These are phyloP conservation scores for Cryptosula pallasiana DNA, from an alignment of 2,888 invertebrate species.

Conservation along the genomic window DNA sequence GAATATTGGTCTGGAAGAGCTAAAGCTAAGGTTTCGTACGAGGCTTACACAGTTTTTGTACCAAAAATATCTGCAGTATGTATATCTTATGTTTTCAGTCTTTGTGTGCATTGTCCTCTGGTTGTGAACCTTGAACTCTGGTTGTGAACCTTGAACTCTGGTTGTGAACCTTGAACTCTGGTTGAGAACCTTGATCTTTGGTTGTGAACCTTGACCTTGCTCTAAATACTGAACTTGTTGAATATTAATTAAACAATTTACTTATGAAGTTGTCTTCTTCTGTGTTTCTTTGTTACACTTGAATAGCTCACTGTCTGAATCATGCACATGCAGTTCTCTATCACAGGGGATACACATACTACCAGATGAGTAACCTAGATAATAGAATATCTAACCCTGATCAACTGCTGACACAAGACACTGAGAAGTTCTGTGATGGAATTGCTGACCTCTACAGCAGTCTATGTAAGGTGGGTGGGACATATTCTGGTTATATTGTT, in stretches of 20 bases:
- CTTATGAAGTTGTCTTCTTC: neutral
- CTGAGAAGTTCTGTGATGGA: conserved; percentile 94
- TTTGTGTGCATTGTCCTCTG: too few relatives aligned
- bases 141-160: too few relatives aligned
- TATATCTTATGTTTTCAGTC: too few relatives aligned
- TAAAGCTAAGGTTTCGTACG: conserved; percentile 82
- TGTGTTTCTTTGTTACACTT: too few relatives aligned
- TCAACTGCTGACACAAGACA: conserved; percentile 89
- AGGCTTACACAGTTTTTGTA: conserved; percentile 81
- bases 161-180: too few relatives aligned
- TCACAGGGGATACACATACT: conserved; percentile 92
- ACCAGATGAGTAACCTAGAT: conserved; percentile 92
- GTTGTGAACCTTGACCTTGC: too few relatives aligned
- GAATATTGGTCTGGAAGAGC: conserved; percentile 88
- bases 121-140: too few relatives aligned
- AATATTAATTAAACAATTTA: neutral
- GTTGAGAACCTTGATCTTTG: too few relatives aligned
- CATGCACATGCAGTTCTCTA: too few relatives aligned
- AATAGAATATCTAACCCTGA: conserved; percentile 92
- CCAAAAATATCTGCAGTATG: conserved; percentile 85
- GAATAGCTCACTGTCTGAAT: too few relatives aligned
- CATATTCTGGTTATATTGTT: too few relatives aligned
- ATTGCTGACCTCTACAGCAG: conserved; percentile 93
- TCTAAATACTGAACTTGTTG: neutral
- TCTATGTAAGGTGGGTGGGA: conserved; percentile 69